phyloP scores from a whole-genome alignment of 2,797 vertebrate genomes.

The Numenius phaeopus region DNA sequence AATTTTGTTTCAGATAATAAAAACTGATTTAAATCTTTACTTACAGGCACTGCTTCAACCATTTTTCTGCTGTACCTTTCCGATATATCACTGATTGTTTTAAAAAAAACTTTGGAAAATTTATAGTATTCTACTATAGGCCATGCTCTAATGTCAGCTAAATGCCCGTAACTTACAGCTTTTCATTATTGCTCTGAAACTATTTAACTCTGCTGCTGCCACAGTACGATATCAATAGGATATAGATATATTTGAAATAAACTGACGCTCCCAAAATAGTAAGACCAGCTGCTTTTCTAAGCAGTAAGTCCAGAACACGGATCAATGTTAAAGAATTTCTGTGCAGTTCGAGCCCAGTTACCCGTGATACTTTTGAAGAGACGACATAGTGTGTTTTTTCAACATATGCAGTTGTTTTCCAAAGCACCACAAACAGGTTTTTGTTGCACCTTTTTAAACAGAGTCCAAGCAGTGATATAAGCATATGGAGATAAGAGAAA shows the following conservation, averaged over 20 bases:
- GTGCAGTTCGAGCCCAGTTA: background rate
- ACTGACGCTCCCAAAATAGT: background rate
- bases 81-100: background rate
- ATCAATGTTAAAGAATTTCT: background rate
- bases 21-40: background rate
- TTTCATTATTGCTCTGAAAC: background rate
- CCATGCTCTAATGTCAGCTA: background rate
- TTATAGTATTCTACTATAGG: background rate
- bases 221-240: background rate
- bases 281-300: background rate
- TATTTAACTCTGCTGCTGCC: background rate
- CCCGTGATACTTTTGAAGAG: background rate
- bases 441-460: background rate
- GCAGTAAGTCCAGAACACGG: background rate
- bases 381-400: background rate
- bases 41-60: background rate
- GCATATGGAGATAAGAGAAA: background rate
- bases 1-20: background rate
- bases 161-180: background rate
- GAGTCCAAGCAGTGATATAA: background rate
- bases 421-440: background rate
- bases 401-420: background rate
- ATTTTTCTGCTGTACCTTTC: background rate
- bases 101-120: background rate
- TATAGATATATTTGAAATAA: background rate